These are phyloP conservation scores for Pelusios castaneus DNA, from an alignment of 2,113 vertebrate species.

Conservation along the genomic window DNA sequence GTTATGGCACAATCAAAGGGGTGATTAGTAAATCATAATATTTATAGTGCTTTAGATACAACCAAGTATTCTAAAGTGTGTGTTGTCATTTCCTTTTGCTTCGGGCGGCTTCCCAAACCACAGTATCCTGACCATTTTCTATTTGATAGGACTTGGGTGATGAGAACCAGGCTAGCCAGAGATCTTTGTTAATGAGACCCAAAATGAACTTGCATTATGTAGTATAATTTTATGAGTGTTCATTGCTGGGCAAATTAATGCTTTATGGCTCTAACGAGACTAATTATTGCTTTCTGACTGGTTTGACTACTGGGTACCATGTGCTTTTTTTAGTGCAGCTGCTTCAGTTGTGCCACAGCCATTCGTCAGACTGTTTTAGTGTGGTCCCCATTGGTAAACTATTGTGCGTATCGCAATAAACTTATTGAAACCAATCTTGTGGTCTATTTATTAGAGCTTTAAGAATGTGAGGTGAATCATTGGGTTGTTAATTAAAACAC, in stretches of 20 bases:
- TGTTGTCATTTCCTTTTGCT: not conserved
- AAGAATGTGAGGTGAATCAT: constrained; percentile 3
- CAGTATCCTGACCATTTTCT: not conserved
- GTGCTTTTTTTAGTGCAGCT: not conserved
- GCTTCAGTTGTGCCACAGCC: not conserved
- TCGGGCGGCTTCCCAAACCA: not conserved
- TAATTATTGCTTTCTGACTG: constrained; percentile 5
- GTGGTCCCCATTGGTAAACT: not conserved
- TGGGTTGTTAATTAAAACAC: constrained; percentile 16
- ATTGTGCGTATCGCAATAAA: not conserved
- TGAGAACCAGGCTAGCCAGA: not conserved
- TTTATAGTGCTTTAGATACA: not conserved
- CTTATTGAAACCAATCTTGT: not conserved
- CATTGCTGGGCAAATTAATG: not conserved
- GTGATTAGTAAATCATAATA: not conserved
- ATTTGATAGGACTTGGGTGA: not conserved
- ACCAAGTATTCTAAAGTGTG: not conserved
- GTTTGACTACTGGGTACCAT: not conserved
- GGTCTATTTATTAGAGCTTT: not conserved
- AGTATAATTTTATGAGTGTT: not conserved
- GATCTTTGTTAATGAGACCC: not conserved
- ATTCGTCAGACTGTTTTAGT: not conserved
- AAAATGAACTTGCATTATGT: not conserved
- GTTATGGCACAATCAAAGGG: not conserved
- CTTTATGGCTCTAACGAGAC: not conserved